Evolutionary conservation across 2,797 vertebrate species (phyloP).

Genomic region (Lutjanus argentimaculatus): DNA sequence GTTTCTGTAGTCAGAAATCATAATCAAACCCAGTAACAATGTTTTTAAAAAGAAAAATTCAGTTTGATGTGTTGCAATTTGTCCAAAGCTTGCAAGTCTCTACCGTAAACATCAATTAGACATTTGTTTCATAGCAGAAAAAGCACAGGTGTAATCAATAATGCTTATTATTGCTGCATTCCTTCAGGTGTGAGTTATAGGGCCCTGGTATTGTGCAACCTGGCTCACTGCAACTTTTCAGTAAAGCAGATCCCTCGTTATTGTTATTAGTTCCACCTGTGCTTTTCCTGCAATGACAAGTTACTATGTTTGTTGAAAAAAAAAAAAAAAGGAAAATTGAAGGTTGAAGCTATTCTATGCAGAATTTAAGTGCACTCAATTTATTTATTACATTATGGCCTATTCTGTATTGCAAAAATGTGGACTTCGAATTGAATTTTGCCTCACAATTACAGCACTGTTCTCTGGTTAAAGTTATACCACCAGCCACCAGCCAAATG

Average conservation of each 20-base stretch:
- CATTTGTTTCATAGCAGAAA: not conserved
- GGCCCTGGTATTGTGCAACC: too few species aligned
- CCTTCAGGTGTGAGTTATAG: too few species aligned
- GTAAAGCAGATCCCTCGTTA: not conserved
- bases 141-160: slow-evolving; percentile 15
- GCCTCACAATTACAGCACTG: not conserved
- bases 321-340: too few species aligned
- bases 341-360: not conserved
- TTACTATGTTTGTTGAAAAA: not conserved
- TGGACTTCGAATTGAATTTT: not conserved
- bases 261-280: slow-evolving; percentile 3
- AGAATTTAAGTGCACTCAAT: not conserved
- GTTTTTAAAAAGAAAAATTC: too few species aligned
- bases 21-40: not conserved
- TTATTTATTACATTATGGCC: not conserved
- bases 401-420: not conserved
- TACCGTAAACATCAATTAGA: not conserved
- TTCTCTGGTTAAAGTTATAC: not conserved
- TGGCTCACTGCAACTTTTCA: not conserved
- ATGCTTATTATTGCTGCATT: not conserved
- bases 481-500: too few species aligned
- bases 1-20: not conserved
- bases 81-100: not conserved
- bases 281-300: not conserved
- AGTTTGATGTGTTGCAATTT: not conserved